Base-by-base conservation (phyloP, 2,888 invertebrate genomes). In the Volucella zonaria region DNA sequence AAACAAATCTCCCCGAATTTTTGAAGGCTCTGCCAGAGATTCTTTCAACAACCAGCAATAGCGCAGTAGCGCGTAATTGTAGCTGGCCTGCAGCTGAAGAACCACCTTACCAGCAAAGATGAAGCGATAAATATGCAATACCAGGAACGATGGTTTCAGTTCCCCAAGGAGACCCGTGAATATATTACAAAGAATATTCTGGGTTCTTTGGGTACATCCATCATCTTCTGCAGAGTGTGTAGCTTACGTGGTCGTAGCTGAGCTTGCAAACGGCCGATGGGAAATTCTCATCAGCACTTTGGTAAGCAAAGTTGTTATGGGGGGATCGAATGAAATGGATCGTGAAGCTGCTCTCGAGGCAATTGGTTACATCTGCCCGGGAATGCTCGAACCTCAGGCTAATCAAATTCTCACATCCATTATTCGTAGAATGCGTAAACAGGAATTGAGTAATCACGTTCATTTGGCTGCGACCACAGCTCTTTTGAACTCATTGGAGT, bases 161-260 rank as follows among this genome's bases (percentile, higher is more conserved):
- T 99, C 90, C 96, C 97, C 2, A 96, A 95, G 88, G 98, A 98
- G 71, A 95, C 96, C 59, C 94, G 98, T 90, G 94, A 94, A 88
- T 96, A 96, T 90, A 96, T 99, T 76, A 99, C 99, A 92, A 96
- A 96, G 92, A 99, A 99, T 94, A 97, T 98, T 89, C 93, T 99
- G 89, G 94, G 95, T 88, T 96, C 99, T 11, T 94, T 99, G 88
- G 99, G 99, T 81, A 99, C 99, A 83, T 86, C 99, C 99, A 2
- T 98, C 98, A 89, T 97, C 98, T 67, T 99, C 99, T 8, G 99
- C 99, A 1, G 99, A 99, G 92, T 99, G 99, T 93, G 98, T 99
- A 58, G 99, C 99, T 0, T 98, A 98, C 91, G 97, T 99, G 82
- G 99, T 99, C 0, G 98, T 99, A 64, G 96, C 98, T 43, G 99